Base-by-base conservation (phyloP, 2,888 invertebrate genomes). In the Endotricha flammealis region DNA sequence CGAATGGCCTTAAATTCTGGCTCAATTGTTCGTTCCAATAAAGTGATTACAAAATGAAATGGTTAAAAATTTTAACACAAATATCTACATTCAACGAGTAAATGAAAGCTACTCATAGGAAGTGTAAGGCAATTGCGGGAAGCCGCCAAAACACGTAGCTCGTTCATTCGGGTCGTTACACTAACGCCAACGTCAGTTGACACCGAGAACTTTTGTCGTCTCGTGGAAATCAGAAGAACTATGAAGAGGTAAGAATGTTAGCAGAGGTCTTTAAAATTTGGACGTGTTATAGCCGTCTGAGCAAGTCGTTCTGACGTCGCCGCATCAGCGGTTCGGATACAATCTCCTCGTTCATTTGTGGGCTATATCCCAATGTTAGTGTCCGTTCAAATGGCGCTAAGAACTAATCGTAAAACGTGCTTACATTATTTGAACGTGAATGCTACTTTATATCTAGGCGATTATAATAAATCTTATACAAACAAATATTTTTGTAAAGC, bases 131-230 rank as follows among this genome's bases (percentile, higher is more conserved):
- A 73, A 79, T 74, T 77, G 71, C 47, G 62, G 59, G 64, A 42
- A 68, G 65, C 72, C 76, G 77, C 78, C 79, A 80, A 79, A 81
- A 80, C 82, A 83, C 81, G 81, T 81, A 76, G 57, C 71, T 69
- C 73, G 76, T 79, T 81, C 76, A 78, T 73, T 76, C 60, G 51
- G 53, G 61, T 74, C 69, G 74, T 78, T 77, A 74, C 59, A 61
- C 53, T 46, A 44, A 28, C 52, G 42, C 79, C 79, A 69, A 48
- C 44, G 44, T 57, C 36, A 41, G 41, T 45, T 53, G 78, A 69
- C 47, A 70, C 67, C 47, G 44, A 47, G 44, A 47, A 39, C 42
- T 40, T 38, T 29, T 30, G 35, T 14, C 8, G 25, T 35, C 35
- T 8, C 12, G 38, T 40, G 34, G 42, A 36, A 43, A 57, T 45